These are phyloP conservation scores for Pipra filicauda DNA, from an alignment of 2,113 vertebrate species.

Conservation along the genomic window DNA sequence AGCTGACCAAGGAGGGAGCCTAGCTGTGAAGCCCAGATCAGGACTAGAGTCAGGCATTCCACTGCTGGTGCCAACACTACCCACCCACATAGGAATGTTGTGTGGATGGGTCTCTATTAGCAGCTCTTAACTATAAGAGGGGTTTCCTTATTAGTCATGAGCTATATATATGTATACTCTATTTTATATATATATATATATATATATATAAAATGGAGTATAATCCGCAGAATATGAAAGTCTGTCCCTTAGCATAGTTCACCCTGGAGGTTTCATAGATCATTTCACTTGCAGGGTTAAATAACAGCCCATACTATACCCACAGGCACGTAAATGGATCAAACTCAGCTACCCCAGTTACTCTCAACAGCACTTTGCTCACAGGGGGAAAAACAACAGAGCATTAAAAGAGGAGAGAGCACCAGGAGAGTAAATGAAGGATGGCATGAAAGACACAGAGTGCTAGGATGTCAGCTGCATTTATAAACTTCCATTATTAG, in stretches of 20 bases:
- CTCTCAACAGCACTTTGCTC: neutral
- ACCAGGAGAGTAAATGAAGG: neutral
- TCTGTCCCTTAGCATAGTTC: neutral
- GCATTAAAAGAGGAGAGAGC: neutral
- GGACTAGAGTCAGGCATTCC: neutral
- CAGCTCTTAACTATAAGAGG: neutral
- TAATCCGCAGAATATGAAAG: neutral
- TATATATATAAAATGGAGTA: neutral
- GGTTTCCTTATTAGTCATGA: neutral
- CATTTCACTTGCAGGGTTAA: neutral
- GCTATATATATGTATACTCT: neutral
- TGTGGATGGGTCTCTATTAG: neutral
- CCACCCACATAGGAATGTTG: neutral
- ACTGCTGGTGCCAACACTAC: neutral
- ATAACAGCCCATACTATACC: neutral
- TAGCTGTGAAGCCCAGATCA: neutral
- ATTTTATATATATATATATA: neutral
- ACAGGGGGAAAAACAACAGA: neutral
- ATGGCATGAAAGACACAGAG: neutral
- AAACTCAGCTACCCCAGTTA: neutral
- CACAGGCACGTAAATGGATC: neutral
- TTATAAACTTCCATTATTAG: conserved; percentile 20
- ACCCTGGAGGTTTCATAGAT: neutral
- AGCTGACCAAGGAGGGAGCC: neutral
- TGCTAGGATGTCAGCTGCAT: neutral